Base-by-base conservation (phyloP, 1,140 invertebrate species). In the Atta cephalotes region DNA sequence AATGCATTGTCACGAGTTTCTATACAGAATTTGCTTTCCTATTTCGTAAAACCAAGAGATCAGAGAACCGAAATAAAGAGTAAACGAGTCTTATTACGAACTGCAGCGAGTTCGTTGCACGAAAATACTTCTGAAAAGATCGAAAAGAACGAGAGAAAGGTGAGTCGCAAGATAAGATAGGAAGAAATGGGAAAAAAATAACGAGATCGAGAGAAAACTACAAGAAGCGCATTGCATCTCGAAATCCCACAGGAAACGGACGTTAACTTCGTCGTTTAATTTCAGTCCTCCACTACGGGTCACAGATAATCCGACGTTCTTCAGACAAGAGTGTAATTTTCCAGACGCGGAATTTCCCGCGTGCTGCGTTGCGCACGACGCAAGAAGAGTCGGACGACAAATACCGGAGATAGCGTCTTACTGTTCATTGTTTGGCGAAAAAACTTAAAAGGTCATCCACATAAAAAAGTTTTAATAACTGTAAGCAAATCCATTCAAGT, bases 231-330 rank as follows among this genome's bases (percentile, higher is more conserved):
- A 87, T 45, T 88, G 87, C 87, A 77, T 76, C 87, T 86, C 60
- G 76, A 89, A 87, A 80, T 80, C 88, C 74, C 88, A 60, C 70
- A 39, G 87, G 58, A 89, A 85, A 28, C 51, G 84, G 88, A 89
- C 80, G 76, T 63, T 58, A 68, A 66, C 71, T 85, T 72, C 49
- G 70, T 72, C 88, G 76, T 89, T 89, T 89, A 89, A 89, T 89
- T 89, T 89, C 88, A 89, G 82, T 89, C 79, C 68, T 65, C 45
- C 82, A 76, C 78, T 81, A 79, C 68, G 88, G 87, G 88, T 88
- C 77, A 77, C n/a, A 76, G 71, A 80, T 89, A 86, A 89, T 86
- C 82, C 56, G 74, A 80, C 80, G 72, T 81, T 81, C 66, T 35
- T 81, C 51, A 58, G 66, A 53, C 66, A 35, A 28, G 35, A 45